Percentiles rank a stretch among this genome's conserved stretches.
Conservation (phyloP, 2,113 vertebrate genomes). For the Cavia porcellus region DNA sequence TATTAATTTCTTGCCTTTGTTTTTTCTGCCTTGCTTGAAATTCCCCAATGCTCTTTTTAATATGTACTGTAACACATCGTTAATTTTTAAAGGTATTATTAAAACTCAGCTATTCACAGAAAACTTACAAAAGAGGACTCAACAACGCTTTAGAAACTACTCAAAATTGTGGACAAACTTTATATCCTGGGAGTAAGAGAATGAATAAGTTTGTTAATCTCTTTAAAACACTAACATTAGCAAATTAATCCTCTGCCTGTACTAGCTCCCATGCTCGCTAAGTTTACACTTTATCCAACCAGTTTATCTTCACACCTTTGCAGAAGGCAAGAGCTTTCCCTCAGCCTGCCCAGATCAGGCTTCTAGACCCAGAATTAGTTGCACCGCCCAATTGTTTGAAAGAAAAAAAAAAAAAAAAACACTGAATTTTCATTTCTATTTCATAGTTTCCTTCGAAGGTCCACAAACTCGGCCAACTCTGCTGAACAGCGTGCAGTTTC, state of each 20-base stretch:
- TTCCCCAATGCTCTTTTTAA: background rate
- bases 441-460: background rate
- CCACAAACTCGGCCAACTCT: background rate
- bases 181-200: background rate
- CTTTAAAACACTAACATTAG: background rate
- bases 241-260: background rate
- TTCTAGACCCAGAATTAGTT: background rate
- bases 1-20: background rate
- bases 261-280: background rate
- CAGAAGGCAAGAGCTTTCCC: background rate
- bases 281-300: no score
- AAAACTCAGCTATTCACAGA: background rate
- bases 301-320: background rate
- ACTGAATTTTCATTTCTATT: background rate
- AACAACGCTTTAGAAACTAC: background rate
- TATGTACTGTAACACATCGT: background rate
- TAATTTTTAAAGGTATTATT: constrained; percentile 30
- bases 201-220: background rate
- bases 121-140: constrained; percentile 3
- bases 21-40: background rate
- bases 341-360: background rate
- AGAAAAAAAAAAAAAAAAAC: background rate
- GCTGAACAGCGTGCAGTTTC: background rate
- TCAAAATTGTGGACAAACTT: background rate
- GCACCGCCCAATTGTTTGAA: background rate